A percentile compares a stretch with the other conserved stretches of the same genome.
phyloP scores from a whole-genome alignment of 2,113 vertebrate genomes.

The Paradoxurus hermaphroditus region DNA sequence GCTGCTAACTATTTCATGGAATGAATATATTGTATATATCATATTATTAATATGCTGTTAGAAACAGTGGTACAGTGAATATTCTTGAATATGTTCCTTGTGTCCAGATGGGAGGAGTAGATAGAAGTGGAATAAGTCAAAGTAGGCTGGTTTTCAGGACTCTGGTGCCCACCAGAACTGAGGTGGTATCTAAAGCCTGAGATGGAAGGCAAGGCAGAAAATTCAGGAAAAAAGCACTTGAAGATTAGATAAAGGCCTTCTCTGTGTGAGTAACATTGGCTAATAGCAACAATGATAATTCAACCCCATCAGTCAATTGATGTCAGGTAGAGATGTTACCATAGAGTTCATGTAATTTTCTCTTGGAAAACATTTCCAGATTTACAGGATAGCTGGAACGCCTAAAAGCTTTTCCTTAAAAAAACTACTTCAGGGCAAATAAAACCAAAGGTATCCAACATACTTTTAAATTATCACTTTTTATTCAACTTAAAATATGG shows the following conservation, averaged over 20 bases:
- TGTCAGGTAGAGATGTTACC: not conserved
- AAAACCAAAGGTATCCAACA: not conserved
- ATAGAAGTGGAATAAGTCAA: not conserved
- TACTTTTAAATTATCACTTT: not conserved
- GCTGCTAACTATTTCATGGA: not conserved
- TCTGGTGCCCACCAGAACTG: not conserved
- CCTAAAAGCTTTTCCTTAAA: not conserved
- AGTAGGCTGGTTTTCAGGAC: not conserved
- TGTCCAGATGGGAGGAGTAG: not conserved
- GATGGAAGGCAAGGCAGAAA: not conserved
- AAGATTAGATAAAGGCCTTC: not conserved
- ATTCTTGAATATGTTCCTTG: not conserved
- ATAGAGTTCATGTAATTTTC: not conserved
- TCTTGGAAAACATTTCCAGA: slow-evolving; percentile 11
- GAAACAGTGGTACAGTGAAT: not conserved
- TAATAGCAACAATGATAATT: not conserved
- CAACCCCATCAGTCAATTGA: not conserved
- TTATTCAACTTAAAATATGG: not conserved
- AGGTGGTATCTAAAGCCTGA: not conserved
- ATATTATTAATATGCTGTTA: not conserved
- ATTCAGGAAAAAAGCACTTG: not conserved
- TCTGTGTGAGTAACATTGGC: not conserved
- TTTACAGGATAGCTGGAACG: not conserved
- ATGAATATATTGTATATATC: not conserved
- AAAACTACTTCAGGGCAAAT: not conserved